Evolutionary conservation across 2,113 vertebrate species (phyloP), one percentile per base, ranked within the genome.

Genomic region (Tyto alba): DNA sequence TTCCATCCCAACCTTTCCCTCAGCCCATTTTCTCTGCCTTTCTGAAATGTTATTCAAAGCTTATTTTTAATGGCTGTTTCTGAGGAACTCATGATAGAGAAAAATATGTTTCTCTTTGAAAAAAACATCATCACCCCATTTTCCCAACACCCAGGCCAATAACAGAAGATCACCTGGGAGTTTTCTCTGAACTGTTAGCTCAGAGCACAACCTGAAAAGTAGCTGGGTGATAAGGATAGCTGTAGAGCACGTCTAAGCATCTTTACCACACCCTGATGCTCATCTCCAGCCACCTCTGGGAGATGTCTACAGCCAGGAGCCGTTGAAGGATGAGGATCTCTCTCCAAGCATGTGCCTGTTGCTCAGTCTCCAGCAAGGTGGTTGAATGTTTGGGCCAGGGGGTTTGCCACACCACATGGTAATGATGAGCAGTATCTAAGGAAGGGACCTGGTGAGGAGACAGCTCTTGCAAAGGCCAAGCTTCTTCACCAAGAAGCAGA

Each of bases 321-420:
- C 6, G 19, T 4, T 53, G 66, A 71, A 79, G 50, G 48, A 36
- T 26, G 19, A 9, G 13, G 17, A 76, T 29, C 6, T 53, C 21
- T 29, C 56, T 72, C 57, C 67, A 53, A 50, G 36, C 10, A 55
- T 0, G 4, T 8, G 19, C 14, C 20, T 41, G 16, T 72, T 53
- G 36, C 30, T 85, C 17, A 32, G 20, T 41, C 53, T 77, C 66
- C 66, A 89, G 38, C 60, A 53, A 76, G 17, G 30, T 5, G 5
- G 17, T 19, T 48, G 38, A 81, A 43, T 32, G 13, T 25, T 74
- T 53, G n/a, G 67, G 23, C 36, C 41, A 52, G 71, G 69, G 34
- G 25, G 4, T 47, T 81, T 36, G 18, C 60, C 38, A 59, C 2
- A 1, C 41, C 63, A 11, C 0, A 0, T 56, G 47, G 74, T 56